Evolutionary conservation across 2,113 vertebrate species (phyloP).

Genomic region (Furnarius figulus): DNA sequence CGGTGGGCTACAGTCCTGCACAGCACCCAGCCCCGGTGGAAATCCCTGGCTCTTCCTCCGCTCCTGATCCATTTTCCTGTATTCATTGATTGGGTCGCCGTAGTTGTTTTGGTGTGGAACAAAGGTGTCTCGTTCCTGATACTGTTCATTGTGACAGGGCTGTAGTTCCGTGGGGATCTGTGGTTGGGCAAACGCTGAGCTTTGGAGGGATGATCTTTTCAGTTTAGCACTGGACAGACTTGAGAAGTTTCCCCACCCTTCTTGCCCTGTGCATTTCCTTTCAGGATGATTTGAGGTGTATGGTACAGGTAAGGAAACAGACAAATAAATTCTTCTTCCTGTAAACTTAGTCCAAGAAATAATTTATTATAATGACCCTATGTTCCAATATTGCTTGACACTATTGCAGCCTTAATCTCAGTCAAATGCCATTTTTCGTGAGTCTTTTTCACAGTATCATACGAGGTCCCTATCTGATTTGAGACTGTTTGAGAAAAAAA

Average conservation of each 20-base stretch:
- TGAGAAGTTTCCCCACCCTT: neutral
- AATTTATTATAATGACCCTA: neutral
- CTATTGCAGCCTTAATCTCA: neutral
- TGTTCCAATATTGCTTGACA: neutral
- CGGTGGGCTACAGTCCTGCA: rapidly evolving
- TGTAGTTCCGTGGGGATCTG: neutral
- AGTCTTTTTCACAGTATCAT: neutral
- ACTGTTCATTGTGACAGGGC: neutral
- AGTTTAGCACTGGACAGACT: neutral
- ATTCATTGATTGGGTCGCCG: neutral
- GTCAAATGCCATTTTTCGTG: neutral
- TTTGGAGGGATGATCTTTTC: neutral
- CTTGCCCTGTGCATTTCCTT: neutral
- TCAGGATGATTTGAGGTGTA: neutral
- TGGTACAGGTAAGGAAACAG: neutral
- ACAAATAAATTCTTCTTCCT: neutral
- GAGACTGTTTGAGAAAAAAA: neutral
- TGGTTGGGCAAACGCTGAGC: neutral
- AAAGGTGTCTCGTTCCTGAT: neutral
- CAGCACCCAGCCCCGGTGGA: neutral
- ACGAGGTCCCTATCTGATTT: neutral
- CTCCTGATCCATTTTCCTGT: neutral
- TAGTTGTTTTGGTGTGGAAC: neutral
- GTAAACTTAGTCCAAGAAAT: neutral
- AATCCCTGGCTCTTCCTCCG: neutral